Conservation (phyloP, 1,140 invertebrate species). For the Ceratitis capitata region DNA sequence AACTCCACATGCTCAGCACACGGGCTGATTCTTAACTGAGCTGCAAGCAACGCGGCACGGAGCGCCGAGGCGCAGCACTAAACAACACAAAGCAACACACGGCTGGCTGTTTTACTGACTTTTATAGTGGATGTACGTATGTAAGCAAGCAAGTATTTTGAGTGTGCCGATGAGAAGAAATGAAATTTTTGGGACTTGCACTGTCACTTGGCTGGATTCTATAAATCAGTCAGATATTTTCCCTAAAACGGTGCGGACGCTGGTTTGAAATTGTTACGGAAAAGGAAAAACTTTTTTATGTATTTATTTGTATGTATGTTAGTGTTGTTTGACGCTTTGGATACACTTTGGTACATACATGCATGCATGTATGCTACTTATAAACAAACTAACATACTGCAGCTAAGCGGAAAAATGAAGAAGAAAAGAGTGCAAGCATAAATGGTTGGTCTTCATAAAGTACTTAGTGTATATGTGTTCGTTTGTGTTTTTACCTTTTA, state of each 20-base stretch:
- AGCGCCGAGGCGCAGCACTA: background rate
- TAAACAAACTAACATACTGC: conserved; percentile 17
- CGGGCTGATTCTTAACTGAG: background rate
- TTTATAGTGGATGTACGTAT: background rate
- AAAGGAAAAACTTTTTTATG: conserved; percentile 14
- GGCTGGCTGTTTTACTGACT: background rate
- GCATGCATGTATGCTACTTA: background rate
- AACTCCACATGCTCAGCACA: background rate
- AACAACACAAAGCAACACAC: conserved; percentile 15
- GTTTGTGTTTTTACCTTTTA: background rate
- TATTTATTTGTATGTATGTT: conserved; percentile 8
- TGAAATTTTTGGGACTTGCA: conserved; percentile 43
- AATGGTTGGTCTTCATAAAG: conserved; percentile 1
- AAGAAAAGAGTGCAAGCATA: conserved; percentile 29
- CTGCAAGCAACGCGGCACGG: background rate
- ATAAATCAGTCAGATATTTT: conserved; percentile 59
- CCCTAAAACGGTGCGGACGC: conserved; percentile 63
- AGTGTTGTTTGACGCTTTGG: conserved; percentile 23
- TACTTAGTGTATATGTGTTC: background rate
- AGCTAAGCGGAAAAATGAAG: no score
- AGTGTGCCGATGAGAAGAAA: conserved; percentile 34
- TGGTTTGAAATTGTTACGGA: conserved; percentile 23
- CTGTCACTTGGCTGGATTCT: conserved; percentile 41
- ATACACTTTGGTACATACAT: background rate
- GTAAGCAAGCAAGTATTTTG: background rate